Evolutionary conservation across 2,888 invertebrate genomes (phyloP), one percentile per base, ranked within the genome.

Genomic region (Notodonta dromedarius): DNA sequence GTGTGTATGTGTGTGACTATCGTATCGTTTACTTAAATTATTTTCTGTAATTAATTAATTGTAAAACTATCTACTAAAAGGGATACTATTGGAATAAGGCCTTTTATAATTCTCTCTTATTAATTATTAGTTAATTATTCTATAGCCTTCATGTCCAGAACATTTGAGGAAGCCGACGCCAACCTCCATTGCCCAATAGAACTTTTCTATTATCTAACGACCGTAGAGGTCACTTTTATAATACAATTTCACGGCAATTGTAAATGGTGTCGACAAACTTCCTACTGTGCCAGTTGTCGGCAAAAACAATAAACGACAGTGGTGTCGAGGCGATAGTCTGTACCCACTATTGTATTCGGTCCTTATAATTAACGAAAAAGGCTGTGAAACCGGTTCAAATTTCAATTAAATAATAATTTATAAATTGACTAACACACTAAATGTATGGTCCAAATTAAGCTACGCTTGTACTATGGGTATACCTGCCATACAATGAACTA

Each of bases 151-250:
- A 35, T 5, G 7, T 2, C 24, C 12, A 52, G 13, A 32, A 12
- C 16, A n/a, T 40, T 56, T 56, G 59, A 68, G 65, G 72, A 70
- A 70, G 62, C 52, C 14, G 46, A 35, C 32, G 48, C 14, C 16
- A 51, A 16, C 44, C 52, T 61, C 16, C n/a, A n/a, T 24, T 46
- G 57, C 35, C 50, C 42, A 63, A 67, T 65, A 56, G 51, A 65
- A 70, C 24, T 63, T 70, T 66, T 65, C 58, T 71, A 62, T 70
- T 73, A 73, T 66, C 57, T 64, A 69, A 66, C 39, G 46, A 7
- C 13, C 62, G 54, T 52, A 32, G 63, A 71, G 73, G 70, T 73
- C 70, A 73, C 56, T 60, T 72, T 68, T 57, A 55, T 57, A 55
- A 58, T 66, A n/a, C 12, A 52, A 71, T 63, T 71, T 65, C 64